Evolutionary conservation across 2,113 vertebrate genomes (phyloP).

Genomic region (Mungos mungo): DNA sequence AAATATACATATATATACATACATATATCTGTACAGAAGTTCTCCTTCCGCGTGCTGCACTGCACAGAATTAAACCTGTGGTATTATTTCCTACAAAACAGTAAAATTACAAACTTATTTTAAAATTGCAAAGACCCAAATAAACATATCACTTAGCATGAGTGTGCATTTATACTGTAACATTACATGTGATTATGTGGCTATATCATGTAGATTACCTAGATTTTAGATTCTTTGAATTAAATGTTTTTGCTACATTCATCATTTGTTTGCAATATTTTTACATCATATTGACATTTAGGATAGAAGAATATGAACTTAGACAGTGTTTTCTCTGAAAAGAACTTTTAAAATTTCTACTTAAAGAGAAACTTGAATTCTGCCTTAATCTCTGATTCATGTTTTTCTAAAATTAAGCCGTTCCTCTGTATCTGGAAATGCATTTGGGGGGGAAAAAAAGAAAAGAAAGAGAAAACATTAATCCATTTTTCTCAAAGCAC

Average conservation of each 20-base stretch:
- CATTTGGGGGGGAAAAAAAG: not conserved
- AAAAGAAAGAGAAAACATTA: not conserved
- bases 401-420: not conserved
- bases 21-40: not conserved
- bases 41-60: not conserved
- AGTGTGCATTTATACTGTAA: not conserved
- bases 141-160: not conserved
- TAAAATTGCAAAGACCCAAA: not conserved
- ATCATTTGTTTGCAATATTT: not conserved
- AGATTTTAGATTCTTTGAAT: not conserved
- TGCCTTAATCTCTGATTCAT: not conserved
- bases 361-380: not conserved
- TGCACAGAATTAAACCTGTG: not conserved
- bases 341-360: not conserved
- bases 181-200: not conserved
- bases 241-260: not conserved
- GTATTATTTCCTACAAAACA: not conserved
- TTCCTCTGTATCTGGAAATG: not conserved
- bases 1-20: no score
- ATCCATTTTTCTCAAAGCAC: not conserved
- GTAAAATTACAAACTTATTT: not conserved
- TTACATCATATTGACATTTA: not conserved
- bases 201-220: rapidly evolving
- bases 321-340: not conserved
- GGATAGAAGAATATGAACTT: not conserved